phyloP scores from a whole-genome alignment of 2,113 vertebrate species.

The Grammomys surdaster region DNA sequence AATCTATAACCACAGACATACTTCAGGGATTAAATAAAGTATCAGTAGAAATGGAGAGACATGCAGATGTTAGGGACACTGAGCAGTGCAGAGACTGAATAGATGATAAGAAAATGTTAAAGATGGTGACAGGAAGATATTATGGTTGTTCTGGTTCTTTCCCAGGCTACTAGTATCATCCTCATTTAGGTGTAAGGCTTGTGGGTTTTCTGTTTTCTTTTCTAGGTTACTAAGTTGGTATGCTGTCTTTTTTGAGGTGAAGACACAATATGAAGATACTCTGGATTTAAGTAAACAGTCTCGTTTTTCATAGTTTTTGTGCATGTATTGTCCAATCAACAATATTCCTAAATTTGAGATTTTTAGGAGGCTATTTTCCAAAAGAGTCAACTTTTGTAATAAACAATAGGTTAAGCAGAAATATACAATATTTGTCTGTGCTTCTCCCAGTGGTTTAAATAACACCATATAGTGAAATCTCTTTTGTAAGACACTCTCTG shows the following conservation, averaged over 20 bases:
- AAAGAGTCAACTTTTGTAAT: background rate
- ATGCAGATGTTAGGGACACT: accelerated
- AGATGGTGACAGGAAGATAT: too few species aligned
- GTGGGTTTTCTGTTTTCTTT: background rate
- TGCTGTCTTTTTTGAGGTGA: background rate
- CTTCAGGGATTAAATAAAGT: too few species aligned
- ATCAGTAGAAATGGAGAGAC: background rate
- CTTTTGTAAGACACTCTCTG: background rate
- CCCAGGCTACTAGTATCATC: background rate
- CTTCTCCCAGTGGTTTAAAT: background rate
- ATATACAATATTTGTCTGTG: background rate
- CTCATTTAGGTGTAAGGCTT: background rate
- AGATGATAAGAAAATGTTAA: too few species aligned
- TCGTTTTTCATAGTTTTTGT: background rate
- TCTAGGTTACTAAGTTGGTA: background rate
- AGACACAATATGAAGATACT: background rate
- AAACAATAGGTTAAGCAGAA: background rate
- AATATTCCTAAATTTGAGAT: background rate
- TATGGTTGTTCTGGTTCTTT: accelerated
- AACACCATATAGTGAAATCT: background rate
- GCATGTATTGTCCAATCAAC: background rate
- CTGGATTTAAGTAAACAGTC: background rate
- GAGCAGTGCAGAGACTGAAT: background rate
- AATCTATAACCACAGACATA: background rate
- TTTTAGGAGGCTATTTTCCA: background rate